Evolutionary conservation across 2,888 invertebrate species (phyloP).

Genomic region (Vannuccia rotundouncinata): DNA sequence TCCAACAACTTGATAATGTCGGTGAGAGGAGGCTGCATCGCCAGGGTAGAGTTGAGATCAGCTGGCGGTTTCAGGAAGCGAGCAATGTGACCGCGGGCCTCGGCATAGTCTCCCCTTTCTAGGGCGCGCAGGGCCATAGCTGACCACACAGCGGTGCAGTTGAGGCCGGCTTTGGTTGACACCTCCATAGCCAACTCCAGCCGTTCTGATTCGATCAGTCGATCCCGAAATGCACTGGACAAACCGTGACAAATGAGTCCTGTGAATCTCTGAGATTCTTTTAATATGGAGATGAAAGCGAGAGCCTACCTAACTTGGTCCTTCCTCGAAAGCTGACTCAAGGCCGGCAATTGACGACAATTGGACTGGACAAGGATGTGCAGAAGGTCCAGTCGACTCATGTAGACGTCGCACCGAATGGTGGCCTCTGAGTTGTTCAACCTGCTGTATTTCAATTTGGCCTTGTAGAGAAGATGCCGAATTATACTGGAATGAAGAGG

Average conservation of each 20-base stretch:
- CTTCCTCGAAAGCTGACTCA: no score
- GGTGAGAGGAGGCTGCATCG: neutral
- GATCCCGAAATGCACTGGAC: neutral
- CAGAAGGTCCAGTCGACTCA: slow-evolving; percentile 21
- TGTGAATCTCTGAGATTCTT: no score
- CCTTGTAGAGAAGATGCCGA: no score
- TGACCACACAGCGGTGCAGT: neutral
- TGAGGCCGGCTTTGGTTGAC: neutral
- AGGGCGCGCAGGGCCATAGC: slow-evolving; percentile 16
- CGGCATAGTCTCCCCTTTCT: slow-evolving; percentile 4
- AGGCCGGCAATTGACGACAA: neutral
- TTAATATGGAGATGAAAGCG: no score
- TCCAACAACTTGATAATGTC: slow-evolving; percentile 21
- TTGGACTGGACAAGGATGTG: neutral
- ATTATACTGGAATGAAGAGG: no score
- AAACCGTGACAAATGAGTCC: no score
- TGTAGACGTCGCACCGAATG: slow-evolving; percentile 2
- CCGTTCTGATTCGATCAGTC: slow-evolving; percentile 8
- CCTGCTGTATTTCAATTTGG: no score
- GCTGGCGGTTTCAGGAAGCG: neutral
- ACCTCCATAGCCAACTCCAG: slow-evolving; percentile 8
- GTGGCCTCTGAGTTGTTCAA: no score
- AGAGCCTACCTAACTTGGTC: no score
- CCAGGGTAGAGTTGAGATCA: neutral
- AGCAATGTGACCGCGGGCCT: neutral